phyloP scores from a whole-genome alignment of 1,140 invertebrate genomes.

The Rhopalosiphum padi region DNA sequence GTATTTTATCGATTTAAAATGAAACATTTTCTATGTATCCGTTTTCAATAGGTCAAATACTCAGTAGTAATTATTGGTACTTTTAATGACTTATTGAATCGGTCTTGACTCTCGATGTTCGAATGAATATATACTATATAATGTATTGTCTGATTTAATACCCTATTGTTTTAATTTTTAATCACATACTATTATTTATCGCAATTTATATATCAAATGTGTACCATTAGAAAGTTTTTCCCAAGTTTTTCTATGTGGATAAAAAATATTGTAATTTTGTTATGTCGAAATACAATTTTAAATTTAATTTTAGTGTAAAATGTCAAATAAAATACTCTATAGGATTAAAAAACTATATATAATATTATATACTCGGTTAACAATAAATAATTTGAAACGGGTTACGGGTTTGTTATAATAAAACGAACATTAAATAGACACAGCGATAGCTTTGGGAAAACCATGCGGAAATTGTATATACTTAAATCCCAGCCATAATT shows the following conservation, averaged over 20 bases:
- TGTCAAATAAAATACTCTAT: neutral
- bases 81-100: neutral
- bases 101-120: neutral
- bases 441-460: neutral
- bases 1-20: neutral
- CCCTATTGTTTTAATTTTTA: neutral
- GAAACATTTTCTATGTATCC: neutral
- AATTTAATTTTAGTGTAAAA: neutral
- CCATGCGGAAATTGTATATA: neutral
- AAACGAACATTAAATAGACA: neutral
- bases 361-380: neutral
- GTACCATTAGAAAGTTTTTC: neutral
- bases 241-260: neutral
- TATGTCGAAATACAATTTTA: neutral
- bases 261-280: neutral
- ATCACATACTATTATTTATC: neutral
- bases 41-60: conserved; percentile 3
- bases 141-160: neutral
- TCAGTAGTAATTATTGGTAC: neutral
- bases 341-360: neutral
- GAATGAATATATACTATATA: neutral
- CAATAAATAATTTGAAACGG: neutral
- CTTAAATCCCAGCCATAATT: neutral
- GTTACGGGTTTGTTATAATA: neutral
- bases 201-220: neutral